Conservation (phyloP, 2,888 invertebrate species). For the Autographa gamma region DNA sequence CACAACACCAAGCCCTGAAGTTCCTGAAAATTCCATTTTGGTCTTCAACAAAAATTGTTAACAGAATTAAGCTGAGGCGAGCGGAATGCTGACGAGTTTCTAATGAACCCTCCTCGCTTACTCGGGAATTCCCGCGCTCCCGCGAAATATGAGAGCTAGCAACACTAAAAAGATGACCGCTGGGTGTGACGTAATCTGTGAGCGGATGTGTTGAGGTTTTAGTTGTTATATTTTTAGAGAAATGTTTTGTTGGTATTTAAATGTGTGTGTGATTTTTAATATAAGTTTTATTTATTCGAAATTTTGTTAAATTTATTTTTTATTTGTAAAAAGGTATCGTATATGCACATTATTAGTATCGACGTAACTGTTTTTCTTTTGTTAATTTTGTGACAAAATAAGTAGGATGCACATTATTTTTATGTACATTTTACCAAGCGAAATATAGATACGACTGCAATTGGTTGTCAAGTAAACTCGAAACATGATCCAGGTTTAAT, state of each 20-base stretch:
- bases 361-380: too few species aligned
- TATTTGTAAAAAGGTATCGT: too few species aligned
- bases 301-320: too few species aligned
- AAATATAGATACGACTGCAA: too few species aligned
- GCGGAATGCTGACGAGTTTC: conserved; percentile 71
- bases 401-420: too few species aligned
- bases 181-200: conserved; percentile 52
- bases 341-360: too few species aligned
- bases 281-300: not conserved
- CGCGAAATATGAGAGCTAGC: conserved; percentile 64
- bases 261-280: not conserved
- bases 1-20: conserved; percentile 32
- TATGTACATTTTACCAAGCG: too few species aligned
- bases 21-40: conserved; percentile 63
- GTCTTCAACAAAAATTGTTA: conserved; percentile 81
- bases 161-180: conserved; percentile 61
- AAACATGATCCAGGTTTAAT: not conserved
- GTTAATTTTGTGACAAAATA: too few species aligned
- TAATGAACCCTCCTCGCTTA: conserved; percentile 73
- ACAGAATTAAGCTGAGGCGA: conserved; percentile 79
- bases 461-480: not conserved
- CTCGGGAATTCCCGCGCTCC: conserved; percentile 52
- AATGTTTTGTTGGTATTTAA: not conserved
- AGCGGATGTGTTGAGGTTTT: conserved; percentile 32
- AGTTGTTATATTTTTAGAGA: not conserved